Evolutionary conservation across 1,140 invertebrate species (phyloP).

Genomic region (Bombus ignitus): DNA sequence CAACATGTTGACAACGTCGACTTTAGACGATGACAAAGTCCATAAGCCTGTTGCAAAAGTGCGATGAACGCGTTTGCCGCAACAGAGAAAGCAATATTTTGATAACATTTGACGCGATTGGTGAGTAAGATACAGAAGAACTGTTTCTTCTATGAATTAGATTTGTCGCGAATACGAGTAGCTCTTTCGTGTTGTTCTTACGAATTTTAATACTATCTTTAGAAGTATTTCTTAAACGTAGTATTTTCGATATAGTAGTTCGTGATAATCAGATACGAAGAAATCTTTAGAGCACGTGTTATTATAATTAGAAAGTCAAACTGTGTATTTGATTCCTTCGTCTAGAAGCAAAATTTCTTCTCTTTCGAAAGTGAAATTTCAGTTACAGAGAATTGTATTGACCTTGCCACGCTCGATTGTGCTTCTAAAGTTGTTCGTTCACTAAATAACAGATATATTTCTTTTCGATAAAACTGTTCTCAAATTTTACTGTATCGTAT

Average conservation of each 20-base stretch:
- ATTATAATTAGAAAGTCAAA: neutral
- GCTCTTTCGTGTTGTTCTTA: neutral
- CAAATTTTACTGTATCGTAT: neutral
- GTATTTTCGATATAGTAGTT: neutral
- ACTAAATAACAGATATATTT: neutral
- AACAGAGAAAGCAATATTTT: neutral
- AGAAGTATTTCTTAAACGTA: too few relatives aligned
- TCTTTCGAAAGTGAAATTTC: neutral
- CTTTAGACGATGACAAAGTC: neutral
- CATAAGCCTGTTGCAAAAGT: slow-evolving; percentile 5
- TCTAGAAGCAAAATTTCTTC: neutral
- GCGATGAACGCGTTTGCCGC: neutral
- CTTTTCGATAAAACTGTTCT: too few relatives aligned
- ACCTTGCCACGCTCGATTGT: too few relatives aligned
- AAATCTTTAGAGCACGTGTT: neutral
- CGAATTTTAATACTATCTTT: neutral
- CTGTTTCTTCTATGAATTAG: too few relatives aligned
- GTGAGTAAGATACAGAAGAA: neutral
- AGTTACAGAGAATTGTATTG: neutral
- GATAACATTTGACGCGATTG: neutral
- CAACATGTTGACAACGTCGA: neutral
- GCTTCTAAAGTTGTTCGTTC: neutral
- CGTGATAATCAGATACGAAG: neutral
- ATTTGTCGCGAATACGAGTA: too few relatives aligned
- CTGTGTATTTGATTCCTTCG: too few relatives aligned